Evolutionary conservation across 2,797 vertebrate genomes (phyloP).

Genomic region (Etheostoma perlongum): DNA sequence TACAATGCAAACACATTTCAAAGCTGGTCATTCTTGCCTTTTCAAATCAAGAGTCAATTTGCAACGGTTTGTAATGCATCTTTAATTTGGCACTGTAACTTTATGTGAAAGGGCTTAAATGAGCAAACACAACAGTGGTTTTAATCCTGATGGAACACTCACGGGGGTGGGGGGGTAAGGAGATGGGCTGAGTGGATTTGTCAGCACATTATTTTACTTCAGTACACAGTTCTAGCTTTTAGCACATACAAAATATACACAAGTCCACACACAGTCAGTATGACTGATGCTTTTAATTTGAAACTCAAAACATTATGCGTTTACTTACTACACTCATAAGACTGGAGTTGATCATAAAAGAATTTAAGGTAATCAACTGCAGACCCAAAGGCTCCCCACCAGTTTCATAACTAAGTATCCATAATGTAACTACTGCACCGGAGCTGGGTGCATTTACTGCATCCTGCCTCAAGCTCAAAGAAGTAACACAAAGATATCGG

Average conservation of each 20-base stretch:
- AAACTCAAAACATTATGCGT: neutral
- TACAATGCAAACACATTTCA: slow-evolving; percentile 1
- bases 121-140: neutral
- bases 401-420: neutral
- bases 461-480: neutral
- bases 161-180: neutral
- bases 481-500: too few species aligned
- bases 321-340: neutral
- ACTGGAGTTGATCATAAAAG: neutral
- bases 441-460: slow-evolving; percentile 1
- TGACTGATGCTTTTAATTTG: neutral
- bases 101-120: slow-evolving; percentile 43
- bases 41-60: slow-evolving; percentile 34
- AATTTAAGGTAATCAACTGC: neutral
- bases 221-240: slow-evolving; percentile 7
- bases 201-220: slow-evolving; percentile 9
- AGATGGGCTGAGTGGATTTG: slow-evolving; percentile 24
- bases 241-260: slow-evolving; percentile 1
- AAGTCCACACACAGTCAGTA: slow-evolving; percentile 27
- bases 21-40: neutral
- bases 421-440: neutral
- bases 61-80: neutral
- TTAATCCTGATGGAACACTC: neutral
- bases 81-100: neutral
- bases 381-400: neutral